Evolutionary conservation across 1,140 invertebrate genomes (phyloP).

Genomic region (Asbolus verrucosus): DNA sequence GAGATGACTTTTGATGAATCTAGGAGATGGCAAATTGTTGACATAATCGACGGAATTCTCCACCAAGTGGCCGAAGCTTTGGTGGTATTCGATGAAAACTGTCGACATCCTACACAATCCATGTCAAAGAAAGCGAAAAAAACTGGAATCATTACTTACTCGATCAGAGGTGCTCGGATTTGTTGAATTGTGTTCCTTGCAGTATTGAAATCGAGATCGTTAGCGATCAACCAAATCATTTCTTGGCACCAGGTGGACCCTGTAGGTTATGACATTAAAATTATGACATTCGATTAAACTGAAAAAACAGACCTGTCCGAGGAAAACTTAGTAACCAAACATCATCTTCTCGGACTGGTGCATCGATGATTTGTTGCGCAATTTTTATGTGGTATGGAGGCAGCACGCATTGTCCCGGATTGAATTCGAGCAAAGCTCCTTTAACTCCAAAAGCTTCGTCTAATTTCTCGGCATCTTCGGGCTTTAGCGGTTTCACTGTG

Average conservation of each 20-base stretch:
- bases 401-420: constrained; percentile 75
- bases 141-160: constrained; percentile 55
- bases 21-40: constrained; percentile 74
- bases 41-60: constrained; percentile 78
- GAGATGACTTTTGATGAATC: constrained; percentile 86
- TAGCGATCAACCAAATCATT: constrained; percentile 87
- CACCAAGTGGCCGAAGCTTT: constrained; percentile 44
- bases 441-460: constrained; percentile 76
- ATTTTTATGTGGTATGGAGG: constrained; percentile 76
- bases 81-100: constrained; percentile 50
- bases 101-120: constrained; percentile 53
- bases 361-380: constrained; percentile 75
- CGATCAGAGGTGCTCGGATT: constrained; percentile 62
- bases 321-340: constrained; percentile 87
- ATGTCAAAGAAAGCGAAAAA: constrained; percentile 20
- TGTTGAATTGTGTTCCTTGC: constrained; percentile 76
- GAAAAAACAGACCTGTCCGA: constrained; percentile 74
- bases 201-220: constrained; percentile 81
- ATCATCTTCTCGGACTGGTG: constrained; percentile 77
- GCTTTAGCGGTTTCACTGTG: constrained; percentile 73
- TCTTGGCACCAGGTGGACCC: constrained; percentile 92
- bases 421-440: constrained; percentile 76
- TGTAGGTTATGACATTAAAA: constrained; percentile 60
- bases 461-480: constrained; percentile 70
- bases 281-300: constrained; percentile 13